These are phyloP conservation scores for Artibeus jamaicensis DNA, from an alignment of 2,797 vertebrate species.

Conservation along the genomic window DNA sequence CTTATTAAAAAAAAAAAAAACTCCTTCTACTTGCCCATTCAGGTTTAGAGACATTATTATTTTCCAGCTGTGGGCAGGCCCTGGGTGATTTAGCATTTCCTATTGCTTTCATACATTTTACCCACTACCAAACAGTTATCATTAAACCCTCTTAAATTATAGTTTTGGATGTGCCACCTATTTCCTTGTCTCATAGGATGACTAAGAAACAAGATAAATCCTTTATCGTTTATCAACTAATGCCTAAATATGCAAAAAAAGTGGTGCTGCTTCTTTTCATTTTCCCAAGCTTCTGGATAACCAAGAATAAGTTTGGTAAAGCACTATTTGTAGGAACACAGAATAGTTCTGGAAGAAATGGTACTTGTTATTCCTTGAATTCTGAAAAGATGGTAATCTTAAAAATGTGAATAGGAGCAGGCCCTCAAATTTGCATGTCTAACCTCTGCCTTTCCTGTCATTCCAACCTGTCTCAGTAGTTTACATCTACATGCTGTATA, in stretches of 20 bases:
- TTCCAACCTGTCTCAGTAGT: constrained; percentile 27
- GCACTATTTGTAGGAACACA: neutral
- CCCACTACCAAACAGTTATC: neutral
- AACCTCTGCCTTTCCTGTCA: constrained; percentile 2
- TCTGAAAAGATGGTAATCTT: neutral
- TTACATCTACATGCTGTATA: neutral
- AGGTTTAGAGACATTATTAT: neutral
- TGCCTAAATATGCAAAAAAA: neutral
- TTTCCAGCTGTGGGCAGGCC: neutral
- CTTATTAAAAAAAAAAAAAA: neutral
- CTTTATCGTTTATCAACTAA: neutral
- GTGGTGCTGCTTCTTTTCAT: neutral
- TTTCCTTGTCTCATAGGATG: neutral
- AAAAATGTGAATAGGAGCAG: constrained; percentile 14
- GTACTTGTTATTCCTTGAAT: neutral
- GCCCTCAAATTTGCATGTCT: neutral
- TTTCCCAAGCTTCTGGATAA: neutral
- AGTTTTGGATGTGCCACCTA: neutral
- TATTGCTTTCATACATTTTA: neutral
- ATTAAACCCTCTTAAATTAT: neutral
- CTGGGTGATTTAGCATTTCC: neutral
- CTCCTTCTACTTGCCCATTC: neutral
- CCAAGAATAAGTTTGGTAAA: neutral
- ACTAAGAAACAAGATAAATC: neutral
- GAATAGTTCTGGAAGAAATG: neutral